Evolutionary conservation across 2,888 invertebrate species (phyloP).

Genomic region (Odontocolon sp.): DNA sequence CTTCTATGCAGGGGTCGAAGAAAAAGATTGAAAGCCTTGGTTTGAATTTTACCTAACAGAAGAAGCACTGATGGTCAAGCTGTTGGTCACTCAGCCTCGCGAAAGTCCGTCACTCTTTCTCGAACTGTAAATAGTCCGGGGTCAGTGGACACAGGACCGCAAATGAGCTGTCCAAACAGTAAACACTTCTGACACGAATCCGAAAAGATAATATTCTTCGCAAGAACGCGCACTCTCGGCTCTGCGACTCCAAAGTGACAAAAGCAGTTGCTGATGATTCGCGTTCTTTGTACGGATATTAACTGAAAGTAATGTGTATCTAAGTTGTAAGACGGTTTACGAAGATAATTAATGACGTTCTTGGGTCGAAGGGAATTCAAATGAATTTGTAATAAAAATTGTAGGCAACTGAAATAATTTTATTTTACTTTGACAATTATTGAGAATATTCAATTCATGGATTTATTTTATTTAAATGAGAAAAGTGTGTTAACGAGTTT

Average conservation of each 20-base stretch:
- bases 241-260: not conserved
- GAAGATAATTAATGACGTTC: conserved; percentile 7
- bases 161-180: conserved; percentile 31
- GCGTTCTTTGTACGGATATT: conserved; percentile 4
- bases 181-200: conserved; percentile 31
- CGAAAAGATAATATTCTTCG: conserved; percentile 22
- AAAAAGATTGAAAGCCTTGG: not conserved
- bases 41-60: no score
- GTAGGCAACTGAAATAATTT: not conserved
- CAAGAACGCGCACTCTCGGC: not conserved
- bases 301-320: no score
- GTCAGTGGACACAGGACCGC: conserved; percentile 8
- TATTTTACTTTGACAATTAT: not conserved
- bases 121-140: conserved; percentile 7
- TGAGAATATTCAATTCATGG: not conserved
- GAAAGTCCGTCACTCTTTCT: not conserved
- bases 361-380: not conserved
- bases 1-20: not conserved
- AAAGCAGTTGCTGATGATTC: not conserved
- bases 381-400: conserved; percentile 2
- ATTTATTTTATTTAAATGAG: conserved; percentile 18
- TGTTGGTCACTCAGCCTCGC: not conserved
- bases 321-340: not conserved
- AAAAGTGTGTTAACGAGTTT: conserved; percentile 21
- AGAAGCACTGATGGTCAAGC: no score